Evolutionary conservation across 2,888 invertebrate genomes (phyloP).

Genomic region (Alloscopus bannaensis): DNA sequence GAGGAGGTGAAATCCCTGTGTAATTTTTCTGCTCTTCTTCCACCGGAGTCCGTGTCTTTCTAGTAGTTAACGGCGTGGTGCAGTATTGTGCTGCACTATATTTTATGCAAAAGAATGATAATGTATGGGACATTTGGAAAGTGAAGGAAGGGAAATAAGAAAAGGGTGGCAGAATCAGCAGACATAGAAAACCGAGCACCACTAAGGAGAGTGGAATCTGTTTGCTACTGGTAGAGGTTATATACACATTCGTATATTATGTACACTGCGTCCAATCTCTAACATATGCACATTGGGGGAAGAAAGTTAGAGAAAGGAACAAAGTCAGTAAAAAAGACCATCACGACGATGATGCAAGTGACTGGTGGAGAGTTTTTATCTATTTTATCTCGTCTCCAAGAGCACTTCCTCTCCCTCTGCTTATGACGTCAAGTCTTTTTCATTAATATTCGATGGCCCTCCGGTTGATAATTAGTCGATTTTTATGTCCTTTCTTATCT

Average conservation of each 20-base stretch:
- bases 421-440: conserved; percentile 72
- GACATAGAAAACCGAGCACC: no score
- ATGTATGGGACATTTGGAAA: neutral
- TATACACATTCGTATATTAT: no score
- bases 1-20: no score
- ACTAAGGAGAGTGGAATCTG: no score
- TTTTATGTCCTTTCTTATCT: conserved; percentile 73
- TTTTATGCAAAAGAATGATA: neutral
- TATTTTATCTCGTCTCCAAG: conserved; percentile 65
- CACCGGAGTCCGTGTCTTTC: no score
- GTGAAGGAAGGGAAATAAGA: conserved; percentile 34
- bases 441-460: conserved; percentile 74
- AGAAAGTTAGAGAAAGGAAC: conserved; percentile 3
- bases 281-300: no score
- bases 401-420: conserved; percentile 41
- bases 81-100: conserved; percentile 1
- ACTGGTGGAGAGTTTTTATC: conserved; percentile 27
- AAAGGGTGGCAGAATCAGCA: neutral
- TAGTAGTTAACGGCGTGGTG: neutral
- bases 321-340: conserved; percentile 15
- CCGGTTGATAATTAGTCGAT: conserved; percentile 74
- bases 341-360: neutral
- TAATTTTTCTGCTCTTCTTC: no score
- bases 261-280: no score
- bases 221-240: no score